These are phyloP conservation scores for Spisula solida DNA, from an alignment of 2,888 invertebrate genomes.

Conservation along the genomic window DNA sequence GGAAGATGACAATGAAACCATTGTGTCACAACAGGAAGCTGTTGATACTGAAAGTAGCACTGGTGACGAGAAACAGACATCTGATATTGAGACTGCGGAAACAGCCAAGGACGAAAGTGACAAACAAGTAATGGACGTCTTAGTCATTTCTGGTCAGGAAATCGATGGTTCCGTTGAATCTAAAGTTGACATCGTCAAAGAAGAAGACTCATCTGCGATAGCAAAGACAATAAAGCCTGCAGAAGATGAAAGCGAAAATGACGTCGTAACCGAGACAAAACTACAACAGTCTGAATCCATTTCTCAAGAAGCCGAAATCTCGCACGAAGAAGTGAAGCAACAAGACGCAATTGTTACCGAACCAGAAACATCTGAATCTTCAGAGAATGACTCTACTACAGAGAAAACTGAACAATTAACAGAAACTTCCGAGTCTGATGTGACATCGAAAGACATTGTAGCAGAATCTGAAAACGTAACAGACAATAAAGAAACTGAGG, in stretches of 20 bases:
- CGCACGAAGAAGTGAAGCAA: neutral
- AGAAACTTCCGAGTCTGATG: neutral
- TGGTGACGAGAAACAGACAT: neutral
- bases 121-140: neutral
- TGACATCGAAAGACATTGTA: neutral
- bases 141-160: neutral
- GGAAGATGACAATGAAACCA: neutral
- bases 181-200: neutral
- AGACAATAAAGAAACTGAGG: neutral
- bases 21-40: neutral
- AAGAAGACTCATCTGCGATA: neutral
- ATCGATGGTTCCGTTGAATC: neutral
- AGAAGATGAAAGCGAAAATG: neutral
- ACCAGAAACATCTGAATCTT: neutral
- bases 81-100: neutral
- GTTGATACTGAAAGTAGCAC: neutral
- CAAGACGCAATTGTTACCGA: neutral
- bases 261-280: neutral
- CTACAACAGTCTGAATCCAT: neutral
- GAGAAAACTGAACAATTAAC: neutral
- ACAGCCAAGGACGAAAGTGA: neutral
- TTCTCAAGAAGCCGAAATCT: neutral
- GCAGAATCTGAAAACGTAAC: conserved; percentile 1
- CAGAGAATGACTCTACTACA: neutral
- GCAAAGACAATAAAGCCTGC: neutral